Percentiles rank a stretch among this genome's conserved stretches.
Conservation (phyloP, 2,888 invertebrate genomes). For the Rapana venosa region DNA sequence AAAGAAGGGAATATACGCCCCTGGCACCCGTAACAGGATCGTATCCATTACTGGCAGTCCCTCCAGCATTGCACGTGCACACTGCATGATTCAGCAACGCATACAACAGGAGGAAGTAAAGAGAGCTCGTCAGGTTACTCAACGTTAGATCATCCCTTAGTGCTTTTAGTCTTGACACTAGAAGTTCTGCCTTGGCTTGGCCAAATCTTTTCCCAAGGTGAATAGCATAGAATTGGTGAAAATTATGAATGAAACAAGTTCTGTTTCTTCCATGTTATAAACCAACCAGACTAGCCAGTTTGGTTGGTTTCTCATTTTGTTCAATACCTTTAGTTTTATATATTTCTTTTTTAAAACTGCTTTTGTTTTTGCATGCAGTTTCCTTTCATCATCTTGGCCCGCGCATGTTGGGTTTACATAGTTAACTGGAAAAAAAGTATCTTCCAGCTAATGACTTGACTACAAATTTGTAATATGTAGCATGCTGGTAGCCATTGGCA, state of each 20-base stretch:
- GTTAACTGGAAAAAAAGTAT: neutral
- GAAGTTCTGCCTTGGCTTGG: conserved; percentile 6
- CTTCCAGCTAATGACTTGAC: neutral
- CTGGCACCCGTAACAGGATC: conserved; percentile 97
- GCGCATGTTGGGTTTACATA: neutral
- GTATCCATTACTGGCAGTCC: conserved; percentile 95
- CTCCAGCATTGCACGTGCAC: conserved; percentile 93
- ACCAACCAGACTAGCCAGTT: neutral
- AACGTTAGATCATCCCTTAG: conserved; percentile 57
- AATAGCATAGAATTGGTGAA: neutral
- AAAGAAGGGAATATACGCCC: conserved; percentile 98
- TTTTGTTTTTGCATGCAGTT: neutral
- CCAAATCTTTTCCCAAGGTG: neutral
- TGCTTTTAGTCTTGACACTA: conserved; percentile 4
- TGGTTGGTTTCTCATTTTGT: conserved; percentile 20
- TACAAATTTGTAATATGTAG: neutral
- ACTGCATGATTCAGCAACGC: conserved; percentile 97
- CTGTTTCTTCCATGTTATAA: conserved; percentile 28
- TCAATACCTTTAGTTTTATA: neutral
- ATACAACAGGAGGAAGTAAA: conserved; percentile 97
- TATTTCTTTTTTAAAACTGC: neutral
- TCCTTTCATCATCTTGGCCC: neutral
- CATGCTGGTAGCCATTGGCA: neutral
- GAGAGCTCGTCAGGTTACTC: conserved; percentile 87
- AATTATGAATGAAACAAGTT: conserved; percentile 31